phyloP scores from a whole-genome alignment of 2,888 invertebrate species.

The Brenthis daphne region DNA sequence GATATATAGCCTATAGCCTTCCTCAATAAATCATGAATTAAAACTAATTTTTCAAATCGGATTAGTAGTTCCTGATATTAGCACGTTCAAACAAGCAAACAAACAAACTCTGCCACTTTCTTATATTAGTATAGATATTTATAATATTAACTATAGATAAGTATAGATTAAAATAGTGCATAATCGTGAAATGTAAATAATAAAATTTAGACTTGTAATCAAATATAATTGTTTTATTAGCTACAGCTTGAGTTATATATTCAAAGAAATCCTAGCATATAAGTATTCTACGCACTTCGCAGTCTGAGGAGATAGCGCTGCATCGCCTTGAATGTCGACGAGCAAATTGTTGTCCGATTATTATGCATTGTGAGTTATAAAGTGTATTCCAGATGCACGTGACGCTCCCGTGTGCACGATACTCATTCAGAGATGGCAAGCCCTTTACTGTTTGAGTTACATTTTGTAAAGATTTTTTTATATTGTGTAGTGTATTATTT shows the following conservation, averaged over 20 bases:
- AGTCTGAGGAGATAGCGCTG: slow-evolving; percentile 25
- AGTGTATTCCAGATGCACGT: slow-evolving; percentile 26
- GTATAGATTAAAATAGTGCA: too few relatives aligned
- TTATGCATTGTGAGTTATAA: slow-evolving; percentile 36
- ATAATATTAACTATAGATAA: too few relatives aligned
- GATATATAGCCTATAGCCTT: too few relatives aligned
- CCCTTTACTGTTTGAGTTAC: not conserved
- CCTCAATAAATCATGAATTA: too few relatives aligned
- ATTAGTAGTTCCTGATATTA: too few relatives aligned
- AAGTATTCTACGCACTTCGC: slow-evolving; percentile 20
- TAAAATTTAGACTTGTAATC: not conserved
- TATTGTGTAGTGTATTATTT: too few relatives aligned
- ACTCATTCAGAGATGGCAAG: not conserved
- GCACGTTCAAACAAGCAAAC: too few relatives aligned
- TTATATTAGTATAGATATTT: too few relatives aligned
- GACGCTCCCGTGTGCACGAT: slow-evolving; percentile 23
- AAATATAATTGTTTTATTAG: not conserved
- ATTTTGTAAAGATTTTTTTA: not conserved
- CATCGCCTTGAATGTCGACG: slow-evolving; percentile 34
- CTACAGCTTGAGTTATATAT: not conserved
- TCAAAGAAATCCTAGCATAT: slow-evolving; percentile 2
- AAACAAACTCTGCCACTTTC: too few relatives aligned
- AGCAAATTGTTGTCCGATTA: slow-evolving; percentile 35
- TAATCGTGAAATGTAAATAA: too few relatives aligned
- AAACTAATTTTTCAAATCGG: too few relatives aligned